phyloP scores from a whole-genome alignment of 2,888 invertebrate genomes.

The Apodemia hepburni region DNA sequence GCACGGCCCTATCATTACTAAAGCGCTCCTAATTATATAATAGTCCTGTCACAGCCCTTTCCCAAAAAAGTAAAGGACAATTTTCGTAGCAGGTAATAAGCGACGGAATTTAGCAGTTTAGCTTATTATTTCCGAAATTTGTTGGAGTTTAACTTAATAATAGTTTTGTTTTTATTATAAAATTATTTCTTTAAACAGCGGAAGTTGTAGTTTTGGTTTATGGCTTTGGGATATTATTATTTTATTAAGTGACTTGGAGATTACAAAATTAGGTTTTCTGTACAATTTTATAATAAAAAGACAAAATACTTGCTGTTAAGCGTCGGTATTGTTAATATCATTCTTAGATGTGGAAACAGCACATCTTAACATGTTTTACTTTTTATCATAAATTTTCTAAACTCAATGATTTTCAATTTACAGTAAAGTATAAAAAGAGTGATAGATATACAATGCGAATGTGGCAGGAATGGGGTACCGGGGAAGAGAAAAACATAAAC shows the following conservation, averaged over 20 bases:
- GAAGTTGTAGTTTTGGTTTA: constrained; percentile 32
- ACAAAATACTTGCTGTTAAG: too few species aligned
- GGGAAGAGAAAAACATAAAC: too few species aligned
- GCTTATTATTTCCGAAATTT: constrained; percentile 39
- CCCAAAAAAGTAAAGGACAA: constrained; percentile 67
- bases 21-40: constrained; percentile 78
- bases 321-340: too few species aligned
- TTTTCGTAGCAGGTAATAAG: constrained; percentile 64
- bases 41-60: constrained; percentile 74
- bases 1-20: constrained; percentile 72
- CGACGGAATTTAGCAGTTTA: constrained; percentile 66
- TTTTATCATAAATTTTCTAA: too few species aligned
- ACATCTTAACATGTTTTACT: too few species aligned
- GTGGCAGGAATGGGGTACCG: too few species aligned
- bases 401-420: too few species aligned
- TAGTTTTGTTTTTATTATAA: constrained; percentile 6
- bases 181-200: constrained; percentile 33
- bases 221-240: neutral
- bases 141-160: constrained; percentile 6
- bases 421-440: too few species aligned
- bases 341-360: too few species aligned
- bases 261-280: too few species aligned
- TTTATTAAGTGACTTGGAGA: neutral
- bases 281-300: too few species aligned
- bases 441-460: too few species aligned